Base-by-base conservation (phyloP, 2,888 invertebrate genomes). In the Oligia latruncula region DNA sequence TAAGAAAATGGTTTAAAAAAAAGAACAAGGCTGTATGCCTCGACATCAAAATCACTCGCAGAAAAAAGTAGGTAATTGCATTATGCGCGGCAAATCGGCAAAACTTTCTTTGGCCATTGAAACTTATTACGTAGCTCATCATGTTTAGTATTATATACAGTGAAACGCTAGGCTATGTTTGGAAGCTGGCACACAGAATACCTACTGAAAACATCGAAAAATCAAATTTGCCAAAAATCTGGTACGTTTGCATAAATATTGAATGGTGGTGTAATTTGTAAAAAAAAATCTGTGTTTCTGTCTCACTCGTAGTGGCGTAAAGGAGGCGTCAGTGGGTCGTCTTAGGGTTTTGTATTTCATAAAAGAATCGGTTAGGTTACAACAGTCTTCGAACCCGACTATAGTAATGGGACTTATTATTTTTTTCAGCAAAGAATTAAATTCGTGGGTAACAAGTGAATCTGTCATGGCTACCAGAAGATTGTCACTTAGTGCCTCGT, bases 401-500 rank as follows among this genome's bases (percentile, higher is more conserved):
- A 49, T 55, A 40, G 15, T 49, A 29, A 29, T 46, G 15, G 17
- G 3, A 0, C 62, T 62, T 0, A 0, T 29, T 64, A n/a, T 17
- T 52, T 17, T 13, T 85, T 84, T 43, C 83, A 93, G 93, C 76
- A 77, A 81, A 0, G 86, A 88, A 23, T 62, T 94, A 0, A 87
- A 89, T n/a, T 74, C 72, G 0, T 90, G 82, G 90, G 80, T 93
- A 0, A 80, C 55, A 3, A 91, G 85, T 58, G 86, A 89, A 15
- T 74, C 87, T 8, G 66, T 55, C 0, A 49, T 79, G 15, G 70
- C 86, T 0, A 76, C 80, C 15, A 83, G 72, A 46, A 85, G 92
- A 29, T 74, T 93, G 20, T 92, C 93, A 4, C 77, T 94, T 2
- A 84, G 93, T 55, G 86, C 91, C 0, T 91, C 93, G 0, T 88